These are phyloP conservation scores for Pseudochirops corinnae DNA, from an alignment of 2,797 vertebrate genomes.

Conservation along the genomic window DNA sequence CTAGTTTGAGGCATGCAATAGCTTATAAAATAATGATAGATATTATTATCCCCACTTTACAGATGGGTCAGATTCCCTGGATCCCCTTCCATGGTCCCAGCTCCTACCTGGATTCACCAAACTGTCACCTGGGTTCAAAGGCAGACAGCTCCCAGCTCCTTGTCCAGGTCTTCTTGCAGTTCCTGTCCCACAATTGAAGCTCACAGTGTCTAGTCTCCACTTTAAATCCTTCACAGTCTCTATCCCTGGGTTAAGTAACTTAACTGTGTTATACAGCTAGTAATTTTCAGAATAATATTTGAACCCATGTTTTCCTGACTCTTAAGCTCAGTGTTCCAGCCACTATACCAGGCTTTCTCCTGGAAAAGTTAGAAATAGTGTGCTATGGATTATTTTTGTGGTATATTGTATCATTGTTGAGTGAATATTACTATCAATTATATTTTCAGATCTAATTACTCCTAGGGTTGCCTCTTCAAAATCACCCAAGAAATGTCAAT, in stretches of 20 bases:
- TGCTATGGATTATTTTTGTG: neutral
- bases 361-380: neutral
- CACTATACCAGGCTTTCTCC: neutral
- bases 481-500: slow-evolving; percentile 52
- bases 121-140: too few relatives aligned
- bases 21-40: neutral
- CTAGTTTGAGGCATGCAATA: neutral
- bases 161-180: too few relatives aligned
- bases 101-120: too few relatives aligned
- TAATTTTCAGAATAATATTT: neutral
- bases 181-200: too few relatives aligned
- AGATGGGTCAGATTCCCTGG: neutral
- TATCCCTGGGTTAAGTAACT: neutral
- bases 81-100: too few relatives aligned
- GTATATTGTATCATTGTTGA: neutral
- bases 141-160: too few relatives aligned
- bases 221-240: too few relatives aligned
- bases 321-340: neutral
- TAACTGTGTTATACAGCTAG: neutral
- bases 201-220: too few relatives aligned
- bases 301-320: neutral
- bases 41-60: neutral
- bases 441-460: slow-evolving; percentile 51
- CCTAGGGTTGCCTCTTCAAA: slow-evolving; percentile 27
- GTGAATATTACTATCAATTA: neutral